Percentiles rank a stretch among this genome's conserved stretches.
Evolutionary conservation across 2,888 invertebrate genomes (phyloP).

Genomic region (Drosophila bunnanda): DNA sequence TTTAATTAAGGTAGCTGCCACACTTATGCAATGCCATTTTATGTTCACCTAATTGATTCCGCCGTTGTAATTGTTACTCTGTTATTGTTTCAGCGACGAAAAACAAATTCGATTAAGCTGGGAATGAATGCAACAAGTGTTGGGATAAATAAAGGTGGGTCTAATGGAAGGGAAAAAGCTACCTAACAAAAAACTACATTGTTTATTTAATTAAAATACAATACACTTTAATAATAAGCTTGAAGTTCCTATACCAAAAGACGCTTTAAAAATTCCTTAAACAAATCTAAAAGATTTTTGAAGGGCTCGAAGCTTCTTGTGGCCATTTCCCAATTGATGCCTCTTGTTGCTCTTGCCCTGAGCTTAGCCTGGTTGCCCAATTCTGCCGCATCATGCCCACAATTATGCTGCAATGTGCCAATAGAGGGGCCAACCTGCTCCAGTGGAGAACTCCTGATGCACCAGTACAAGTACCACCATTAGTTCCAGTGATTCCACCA

Average conservation of each 20-base stretch:
- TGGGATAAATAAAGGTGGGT: background rate
- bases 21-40: slow-evolving; percentile 55
- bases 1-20: slow-evolving; percentile 63
- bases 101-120: slow-evolving; percentile 8
- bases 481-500: slow-evolving; percentile 26
- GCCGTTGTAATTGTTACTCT: slow-evolving; percentile 27
- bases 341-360: slow-evolving; percentile 1
- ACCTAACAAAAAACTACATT: too few relatives aligned
- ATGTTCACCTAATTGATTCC: slow-evolving; percentile 45
- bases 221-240: too few relatives aligned
- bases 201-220: background rate
- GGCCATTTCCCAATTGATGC: slow-evolving; percentile 12
- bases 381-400: slow-evolving; percentile 62
- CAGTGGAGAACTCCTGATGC: slow-evolving; percentile 17
- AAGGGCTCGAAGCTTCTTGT: background rate
- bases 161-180: too few relatives aligned
- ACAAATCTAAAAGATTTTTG: background rate
- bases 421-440: slow-evolving; percentile 34
- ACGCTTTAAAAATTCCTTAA: background rate
- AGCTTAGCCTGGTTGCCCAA: slow-evolving; percentile 38
- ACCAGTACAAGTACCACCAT: slow-evolving; percentile 1
- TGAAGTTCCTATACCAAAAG: rapidly evolving
- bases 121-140: slow-evolving; percentile 6
- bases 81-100: slow-evolving; percentile 12
- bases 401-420: slow-evolving; percentile 61